Percentiles rank a stretch among this genome's conserved stretches.
These are phyloP conservation scores for Apis cerana DNA, from an alignment of 1,140 invertebrate species.

Conservation along the genomic window DNA sequence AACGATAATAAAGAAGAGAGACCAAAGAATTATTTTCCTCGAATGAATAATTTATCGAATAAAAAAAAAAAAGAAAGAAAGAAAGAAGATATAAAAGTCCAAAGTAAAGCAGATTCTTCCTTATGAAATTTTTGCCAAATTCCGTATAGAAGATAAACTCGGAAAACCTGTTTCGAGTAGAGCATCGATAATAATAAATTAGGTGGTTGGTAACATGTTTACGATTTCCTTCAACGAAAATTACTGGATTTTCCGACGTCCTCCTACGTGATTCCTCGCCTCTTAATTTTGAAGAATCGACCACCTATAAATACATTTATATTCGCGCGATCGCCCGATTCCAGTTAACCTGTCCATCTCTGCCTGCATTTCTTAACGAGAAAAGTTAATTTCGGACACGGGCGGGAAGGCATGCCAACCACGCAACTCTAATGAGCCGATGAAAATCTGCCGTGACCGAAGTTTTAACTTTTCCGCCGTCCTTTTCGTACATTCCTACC, in stretches of 20 bases:
- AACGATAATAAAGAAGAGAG: no score
- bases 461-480: not conserved
- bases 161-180: not conserved
- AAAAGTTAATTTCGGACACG: constrained; percentile 45
- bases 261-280: not conserved
- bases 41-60: no score
- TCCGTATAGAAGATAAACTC: not conserved
- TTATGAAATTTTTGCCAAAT: not conserved
- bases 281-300: constrained; percentile 28
- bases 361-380: constrained; percentile 1
- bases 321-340: constrained; percentile 1
- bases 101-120: no score
- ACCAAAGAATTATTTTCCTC: no score
- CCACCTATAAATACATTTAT: constrained; percentile 33
- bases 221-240: constrained; percentile 12
- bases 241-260: not conserved
- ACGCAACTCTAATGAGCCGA: constrained; percentile 40
- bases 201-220: not conserved
- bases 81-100: no score
- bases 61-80: no score
- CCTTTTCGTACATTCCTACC: not conserved
- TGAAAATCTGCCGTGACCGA: constrained; percentile 25
- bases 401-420: constrained; percentile 35
- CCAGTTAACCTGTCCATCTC: constrained; percentile 28
- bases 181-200: not conserved